A percentile compares a stretch with the other conserved stretches of the same genome.
Conservation (phyloP, 2,113 vertebrate species). For the Hystrix brachyura region DNA sequence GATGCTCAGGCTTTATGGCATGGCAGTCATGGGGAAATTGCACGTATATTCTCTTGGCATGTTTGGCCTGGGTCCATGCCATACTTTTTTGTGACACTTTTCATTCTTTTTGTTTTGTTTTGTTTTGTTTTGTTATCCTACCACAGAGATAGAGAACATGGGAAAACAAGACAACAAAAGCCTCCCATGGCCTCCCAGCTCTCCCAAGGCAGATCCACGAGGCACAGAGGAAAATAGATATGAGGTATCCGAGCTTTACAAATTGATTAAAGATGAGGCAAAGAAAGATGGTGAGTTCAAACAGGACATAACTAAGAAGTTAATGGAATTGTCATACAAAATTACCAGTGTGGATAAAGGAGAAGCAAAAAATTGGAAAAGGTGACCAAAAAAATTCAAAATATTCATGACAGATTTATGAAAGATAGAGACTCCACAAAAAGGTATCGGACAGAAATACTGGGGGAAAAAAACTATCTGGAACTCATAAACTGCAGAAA, state of each 20-base stretch:
- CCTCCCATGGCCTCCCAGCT: background rate
- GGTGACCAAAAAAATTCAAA: background rate
- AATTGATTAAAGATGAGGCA: background rate
- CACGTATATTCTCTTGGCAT: background rate
- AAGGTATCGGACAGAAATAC: background rate
- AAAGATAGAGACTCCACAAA: background rate
- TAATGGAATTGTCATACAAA: background rate
- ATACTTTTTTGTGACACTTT: background rate
- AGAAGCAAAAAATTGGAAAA: background rate
- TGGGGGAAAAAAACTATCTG: background rate
- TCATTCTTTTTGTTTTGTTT: background rate
- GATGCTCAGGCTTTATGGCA: background rate
- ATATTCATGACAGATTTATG: background rate
- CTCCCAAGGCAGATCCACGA: background rate
- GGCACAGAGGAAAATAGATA: background rate
- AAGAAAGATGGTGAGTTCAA: background rate
- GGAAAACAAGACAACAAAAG: background rate
- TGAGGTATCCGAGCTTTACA: background rate
- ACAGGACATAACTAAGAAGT: too few species aligned
- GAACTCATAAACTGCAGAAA: background rate
- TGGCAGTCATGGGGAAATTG: background rate
- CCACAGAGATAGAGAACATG: background rate
- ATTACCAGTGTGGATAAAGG: background rate
- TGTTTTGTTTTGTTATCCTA: too few species aligned
- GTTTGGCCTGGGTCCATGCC: background rate